Base-by-base conservation (phyloP, 2,113 vertebrate species). In the Macrotis lagotis region DNA sequence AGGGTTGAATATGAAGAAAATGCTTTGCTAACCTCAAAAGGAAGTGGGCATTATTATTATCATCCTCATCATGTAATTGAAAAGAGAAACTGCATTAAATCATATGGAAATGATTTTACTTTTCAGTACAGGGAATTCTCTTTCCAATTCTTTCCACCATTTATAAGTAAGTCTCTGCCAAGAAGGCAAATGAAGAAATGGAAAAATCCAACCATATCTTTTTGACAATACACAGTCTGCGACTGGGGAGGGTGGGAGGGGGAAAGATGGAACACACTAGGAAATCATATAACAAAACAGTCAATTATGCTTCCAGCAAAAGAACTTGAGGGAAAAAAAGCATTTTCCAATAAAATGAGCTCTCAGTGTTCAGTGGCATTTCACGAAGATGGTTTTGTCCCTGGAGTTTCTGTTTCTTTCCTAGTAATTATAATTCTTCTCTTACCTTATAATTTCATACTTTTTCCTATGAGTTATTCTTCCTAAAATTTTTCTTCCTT, bases 401-500 rank as follows among this genome's bases (percentile, higher is more conserved):
- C 93, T 44, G 91, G 51, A 53, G 0, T 55, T 97, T 96, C 92
- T 95, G 88, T 28, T 92, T 89, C 49, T 91, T 96, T 11, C 55
- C 51, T 66, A 92, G 8, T 51, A 97, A 95, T 97, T 96, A 92
- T 26, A 88, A 88, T 48, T 25, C 93, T 96, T 94, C 90, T 25
- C 52, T 95, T 95, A 92, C 44, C 66, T 89, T 93, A 22, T 49
- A 94, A 96, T 91, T 96, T 95, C 48, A 52, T 94, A 93, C 52
- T n/a, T 0, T 94, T 97, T 96, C 95, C 94, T 95, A 26, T 83
- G 90, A 92, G 25, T 44, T 91, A 31, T 92, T 89, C 51, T 93
- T 97, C 95, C 88, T 94, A 92, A 95, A 95, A 74, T 94, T 26
- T 83, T 44, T 83, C 66, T 95, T 55, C 0, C 25, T 95, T n/a